These are phyloP conservation scores for Coptotermes formosanus DNA, from an alignment of 1,140 invertebrate genomes.

Conservation along the genomic window DNA sequence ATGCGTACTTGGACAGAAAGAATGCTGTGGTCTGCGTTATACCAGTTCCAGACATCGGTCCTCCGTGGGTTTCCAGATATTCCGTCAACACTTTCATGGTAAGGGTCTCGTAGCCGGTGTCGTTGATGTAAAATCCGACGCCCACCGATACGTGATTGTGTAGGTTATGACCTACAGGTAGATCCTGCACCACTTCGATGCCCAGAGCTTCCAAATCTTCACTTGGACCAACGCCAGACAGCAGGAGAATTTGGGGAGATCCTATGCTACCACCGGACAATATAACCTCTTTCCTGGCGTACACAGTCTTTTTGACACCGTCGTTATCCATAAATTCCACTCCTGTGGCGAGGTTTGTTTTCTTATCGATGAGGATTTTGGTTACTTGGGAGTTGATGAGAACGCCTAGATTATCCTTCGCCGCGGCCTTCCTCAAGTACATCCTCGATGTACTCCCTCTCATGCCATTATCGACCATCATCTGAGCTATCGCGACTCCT, in stretches of 20 bases:
- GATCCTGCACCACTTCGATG: slow-evolving; percentile 44
- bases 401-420: slow-evolving; percentile 81
- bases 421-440: slow-evolving; percentile 77
- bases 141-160: slow-evolving; percentile 54
- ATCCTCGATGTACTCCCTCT: slow-evolving; percentile 76
- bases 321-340: slow-evolving; percentile 57
- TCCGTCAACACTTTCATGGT: slow-evolving; percentile 46
- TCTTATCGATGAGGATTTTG: slow-evolving; percentile 57
- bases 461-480: slow-evolving; percentile 31
- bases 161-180: slow-evolving; percentile 59
- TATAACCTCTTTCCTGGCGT: slow-evolving; percentile 30
- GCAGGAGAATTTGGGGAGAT: slow-evolving; percentile 32
- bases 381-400: slow-evolving; percentile 83
- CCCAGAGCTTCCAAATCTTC: slow-evolving; percentile 27
- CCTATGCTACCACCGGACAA: slow-evolving; percentile 29
- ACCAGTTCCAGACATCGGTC: slow-evolving; percentile 50
- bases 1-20: slow-evolving; percentile 44
- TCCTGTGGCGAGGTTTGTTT: slow-evolving; percentile 54
- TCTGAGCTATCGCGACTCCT: slow-evolving; percentile 50
- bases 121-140: slow-evolving; percentile 46
- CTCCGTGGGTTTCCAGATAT: slow-evolving; percentile 46
- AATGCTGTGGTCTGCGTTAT: slow-evolving; percentile 49
- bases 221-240: slow-evolving; percentile 32
- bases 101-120: slow-evolving; percentile 35
- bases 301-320: slow-evolving; percentile 26